Evolutionary conservation across 2,888 invertebrate species (phyloP).

Genomic region (Ctenicera cuprea): DNA sequence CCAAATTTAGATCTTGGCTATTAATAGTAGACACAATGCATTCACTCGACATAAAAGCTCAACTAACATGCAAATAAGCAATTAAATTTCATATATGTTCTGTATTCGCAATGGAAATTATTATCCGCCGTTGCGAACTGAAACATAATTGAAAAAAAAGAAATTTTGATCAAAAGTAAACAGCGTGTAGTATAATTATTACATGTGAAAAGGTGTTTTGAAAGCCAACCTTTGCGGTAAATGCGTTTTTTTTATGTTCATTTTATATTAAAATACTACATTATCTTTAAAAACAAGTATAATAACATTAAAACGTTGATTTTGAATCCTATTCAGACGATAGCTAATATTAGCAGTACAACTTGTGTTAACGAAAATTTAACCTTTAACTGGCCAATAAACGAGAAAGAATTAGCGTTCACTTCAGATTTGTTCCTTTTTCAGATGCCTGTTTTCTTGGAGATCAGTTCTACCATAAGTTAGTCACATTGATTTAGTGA

Average conservation of each 20-base stretch:
- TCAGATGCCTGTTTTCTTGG: constrained; percentile 16
- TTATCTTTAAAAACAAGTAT: too few species aligned
- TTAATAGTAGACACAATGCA: neutral
- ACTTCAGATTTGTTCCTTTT: constrained; percentile 12
- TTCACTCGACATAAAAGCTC: neutral
- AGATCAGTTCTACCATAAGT: constrained; percentile 25
- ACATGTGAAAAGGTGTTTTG: too few species aligned
- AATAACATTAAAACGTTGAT: too few species aligned
- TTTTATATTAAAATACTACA: too few species aligned
- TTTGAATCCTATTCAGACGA: too few species aligned
- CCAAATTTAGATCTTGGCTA: neutral
- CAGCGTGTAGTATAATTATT: too few species aligned
- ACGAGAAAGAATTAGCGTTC: constrained; percentile 4
- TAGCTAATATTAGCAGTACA: too few species aligned
- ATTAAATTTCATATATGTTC: constrained; percentile 18
- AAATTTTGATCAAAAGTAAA: neutral
- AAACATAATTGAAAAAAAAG: neutral
- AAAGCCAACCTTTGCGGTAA: too few species aligned
- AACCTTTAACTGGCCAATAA: neutral
- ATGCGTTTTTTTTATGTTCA: too few species aligned
- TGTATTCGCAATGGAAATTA: neutral
- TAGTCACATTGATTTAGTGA: constrained; percentile 31
- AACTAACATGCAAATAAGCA: constrained; percentile 13
- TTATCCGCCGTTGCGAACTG: neutral
- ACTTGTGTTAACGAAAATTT: too few species aligned